A percentile compares a stretch with the other conserved stretches of the same genome.
Conservation (phyloP, 1,140 invertebrate species). For the Harpegnathos saltator region DNA sequence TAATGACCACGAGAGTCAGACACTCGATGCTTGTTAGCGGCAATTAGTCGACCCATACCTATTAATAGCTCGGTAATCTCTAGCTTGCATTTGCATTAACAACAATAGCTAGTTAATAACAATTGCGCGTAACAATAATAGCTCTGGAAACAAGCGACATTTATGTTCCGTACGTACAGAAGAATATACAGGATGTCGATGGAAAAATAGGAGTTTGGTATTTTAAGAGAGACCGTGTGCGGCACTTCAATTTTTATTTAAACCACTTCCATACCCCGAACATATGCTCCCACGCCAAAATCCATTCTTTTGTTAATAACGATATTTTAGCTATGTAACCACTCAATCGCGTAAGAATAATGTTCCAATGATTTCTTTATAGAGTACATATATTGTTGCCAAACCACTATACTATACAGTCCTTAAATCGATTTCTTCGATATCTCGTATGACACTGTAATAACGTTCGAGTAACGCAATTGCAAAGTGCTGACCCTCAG, state of each 20-base stretch:
- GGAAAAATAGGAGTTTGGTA: neutral
- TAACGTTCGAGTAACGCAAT: constrained; percentile 21
- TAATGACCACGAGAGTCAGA: too few species aligned
- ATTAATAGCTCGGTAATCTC: neutral
- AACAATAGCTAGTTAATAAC: too few species aligned
- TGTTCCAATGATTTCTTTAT: neutral
- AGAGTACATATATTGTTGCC: neutral
- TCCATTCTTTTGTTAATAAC: neutral
- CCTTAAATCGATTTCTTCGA: neutral
- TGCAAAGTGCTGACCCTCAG: constrained; percentile 42
- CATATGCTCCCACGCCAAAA: too few species aligned
- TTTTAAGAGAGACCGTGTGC: neutral
- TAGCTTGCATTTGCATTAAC: constrained; percentile 43
- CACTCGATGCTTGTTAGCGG: neutral
- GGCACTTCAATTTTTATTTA: constrained; percentile 1
- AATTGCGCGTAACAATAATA: constrained; percentile 68
- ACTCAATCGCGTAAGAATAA: constrained; percentile 3
- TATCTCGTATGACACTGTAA: constrained; percentile 17
- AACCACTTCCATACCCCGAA: neutral
- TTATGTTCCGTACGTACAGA: constrained; percentile 49
- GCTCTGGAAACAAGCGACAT: constrained; percentile 46
- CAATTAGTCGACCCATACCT: neutral
- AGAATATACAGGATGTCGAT: constrained; percentile 8
- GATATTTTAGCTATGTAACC: neutral
- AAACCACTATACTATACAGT: too few species aligned